Base-by-base conservation (phyloP, 2,113 vertebrate species). In the Corydoras maculifer region DNA sequence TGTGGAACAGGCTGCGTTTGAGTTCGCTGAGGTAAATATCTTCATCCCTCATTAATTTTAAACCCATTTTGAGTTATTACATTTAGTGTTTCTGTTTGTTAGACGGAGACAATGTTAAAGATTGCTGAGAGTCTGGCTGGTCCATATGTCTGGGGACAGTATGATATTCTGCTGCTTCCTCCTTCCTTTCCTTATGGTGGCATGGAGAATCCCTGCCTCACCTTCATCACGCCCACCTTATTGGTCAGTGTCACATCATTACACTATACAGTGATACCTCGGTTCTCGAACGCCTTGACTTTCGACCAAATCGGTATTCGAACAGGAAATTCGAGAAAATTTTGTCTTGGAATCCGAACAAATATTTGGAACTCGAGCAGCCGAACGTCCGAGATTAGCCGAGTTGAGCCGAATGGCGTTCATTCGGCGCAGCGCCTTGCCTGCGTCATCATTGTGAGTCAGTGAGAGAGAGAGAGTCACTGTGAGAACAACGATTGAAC, bases 201-300 rank as follows among this genome's bases (percentile, higher is more conserved):
- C 18, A 99, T 99, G 97, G 97, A 99, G 79, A 98, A 99, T 73
- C 97, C 97, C 25, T 99, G 96, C 51, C 93, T 99, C 61, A 99
- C 96, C 51, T 99, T 94, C 68, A 93, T 94, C 15, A 99, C 97
- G 0, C 97, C 97, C 30, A 98, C 97, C 0, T 62, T 99, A 1
- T 81, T 99, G 91, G 97, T 99, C 82, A 83, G 87, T 11, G 13
- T 2, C 59, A 8, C 54, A 58, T 3, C 18, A 4, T 25, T 25
- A 25, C 18, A 25, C 18, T 25, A 25, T 25, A n/a, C n/a, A n/a
- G n/a, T n/a, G n/a, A n/a, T n/a, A n/a, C n/a, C n/a, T n/a, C n/a
- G n/a, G n/a, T n/a, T n/a, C n/a, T n/a, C n/a, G n/a, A n/a, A n/a
- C n/a, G n/a, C n/a, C n/a, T n/a, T n/a, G n/a, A n/a, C n/a, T n/a